Evolutionary conservation across 2,797 vertebrate species (phyloP).

Genomic region (Lepilemur septentrionalis): DNA sequence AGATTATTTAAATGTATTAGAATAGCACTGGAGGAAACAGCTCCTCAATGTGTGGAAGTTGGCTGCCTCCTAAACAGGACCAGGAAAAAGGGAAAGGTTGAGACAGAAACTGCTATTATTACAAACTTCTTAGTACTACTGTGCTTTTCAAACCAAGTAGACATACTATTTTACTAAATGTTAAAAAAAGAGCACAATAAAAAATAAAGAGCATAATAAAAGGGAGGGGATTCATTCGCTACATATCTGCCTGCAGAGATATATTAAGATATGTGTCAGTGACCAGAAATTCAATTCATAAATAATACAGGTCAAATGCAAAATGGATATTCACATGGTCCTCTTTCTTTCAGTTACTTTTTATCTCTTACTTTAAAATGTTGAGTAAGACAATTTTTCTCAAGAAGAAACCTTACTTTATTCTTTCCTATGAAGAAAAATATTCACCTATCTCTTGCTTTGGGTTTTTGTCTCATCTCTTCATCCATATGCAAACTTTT

Average conservation of each 20-base stretch:
- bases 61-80: neutral
- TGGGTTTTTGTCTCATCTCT: neutral
- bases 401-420: neutral
- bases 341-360: neutral
- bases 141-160: neutral
- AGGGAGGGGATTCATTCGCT: neutral
- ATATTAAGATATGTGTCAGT: neutral
- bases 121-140: neutral
- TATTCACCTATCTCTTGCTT: neutral
- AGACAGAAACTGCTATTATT: neutral
- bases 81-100: neutral
- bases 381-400: neutral
- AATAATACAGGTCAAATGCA: neutral
- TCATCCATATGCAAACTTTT: neutral
- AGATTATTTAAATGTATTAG: neutral
- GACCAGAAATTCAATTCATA: neutral
- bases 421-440: conserved; percentile 10
- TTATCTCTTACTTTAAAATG: conserved; percentile 40
- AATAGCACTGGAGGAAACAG: neutral
- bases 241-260: neutral
- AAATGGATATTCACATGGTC: neutral
- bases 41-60: neutral
- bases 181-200: neutral
- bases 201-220: neutral
- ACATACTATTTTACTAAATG: neutral